A percentile compares a stretch with the other conserved stretches of the same genome.
Evolutionary conservation across 2,797 vertebrate genomes (phyloP).

Genomic region (Platyrinchus mystaceus): DNA sequence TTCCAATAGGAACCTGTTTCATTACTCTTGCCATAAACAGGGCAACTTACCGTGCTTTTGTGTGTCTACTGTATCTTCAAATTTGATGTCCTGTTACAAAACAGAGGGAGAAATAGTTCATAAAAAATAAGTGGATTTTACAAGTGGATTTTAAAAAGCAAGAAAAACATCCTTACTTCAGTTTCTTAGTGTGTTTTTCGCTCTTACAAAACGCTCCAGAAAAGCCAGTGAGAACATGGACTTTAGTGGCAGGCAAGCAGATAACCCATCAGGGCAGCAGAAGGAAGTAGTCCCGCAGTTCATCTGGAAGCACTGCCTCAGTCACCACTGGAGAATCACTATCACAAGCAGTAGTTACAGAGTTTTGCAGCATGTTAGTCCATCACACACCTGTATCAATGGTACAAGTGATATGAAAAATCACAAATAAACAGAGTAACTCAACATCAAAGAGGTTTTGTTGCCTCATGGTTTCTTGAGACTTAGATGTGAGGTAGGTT

Average conservation of each 20-base stretch:
- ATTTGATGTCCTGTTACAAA: background rate
- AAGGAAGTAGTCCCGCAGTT: background rate
- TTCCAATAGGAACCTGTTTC: background rate
- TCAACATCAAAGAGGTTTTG: fast-evolving
- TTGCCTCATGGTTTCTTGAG: background rate
- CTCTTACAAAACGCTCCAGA: background rate
- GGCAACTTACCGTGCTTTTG: background rate
- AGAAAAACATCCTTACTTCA: background rate
- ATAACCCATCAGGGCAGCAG: background rate
- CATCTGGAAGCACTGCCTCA: background rate
- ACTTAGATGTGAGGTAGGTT: background rate
- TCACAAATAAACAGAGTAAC: background rate
- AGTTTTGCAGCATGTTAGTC: background rate
- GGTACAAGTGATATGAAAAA: background rate
- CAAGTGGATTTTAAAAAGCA: background rate
- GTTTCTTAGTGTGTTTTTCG: background rate
- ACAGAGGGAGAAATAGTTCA: background rate
- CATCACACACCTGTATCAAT: background rate
- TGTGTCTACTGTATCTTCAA: background rate
- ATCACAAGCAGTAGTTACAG: background rate
- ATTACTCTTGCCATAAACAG: background rate
- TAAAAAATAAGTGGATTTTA: background rate
- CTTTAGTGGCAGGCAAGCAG: too few species aligned
- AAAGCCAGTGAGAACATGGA: background rate
- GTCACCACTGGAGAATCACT: fast-evolving